Evolutionary conservation across 2,113 vertebrate genomes (phyloP).

Genomic region (Mus musculus): GRCm39 chr16:94269001-94269500

Average conservation of each 20-base stretch:
- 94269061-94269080: not conserved
- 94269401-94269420: no score
- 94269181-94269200: not conserved
- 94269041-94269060: not conserved
- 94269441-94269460: not conserved
- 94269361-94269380: not conserved
- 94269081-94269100: not conserved
- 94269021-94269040: not conserved
- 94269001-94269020: not conserved
- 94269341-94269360: not conserved
- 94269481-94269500: not conserved
- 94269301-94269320: not conserved
- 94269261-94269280: not conserved
- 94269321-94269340: not conserved
- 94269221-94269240: not conserved
- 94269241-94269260: not conserved
- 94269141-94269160: not conserved
- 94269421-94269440: not conserved
- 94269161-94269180: not conserved
- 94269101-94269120: accelerated
- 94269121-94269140: not conserved
- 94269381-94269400: not conserved
- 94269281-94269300: not conserved
- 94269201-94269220: no score
- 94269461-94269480: not conserved